Evolutionary conservation across 2,888 invertebrate species (phyloP).

Genomic region (Hypena proboscidalis): DNA sequence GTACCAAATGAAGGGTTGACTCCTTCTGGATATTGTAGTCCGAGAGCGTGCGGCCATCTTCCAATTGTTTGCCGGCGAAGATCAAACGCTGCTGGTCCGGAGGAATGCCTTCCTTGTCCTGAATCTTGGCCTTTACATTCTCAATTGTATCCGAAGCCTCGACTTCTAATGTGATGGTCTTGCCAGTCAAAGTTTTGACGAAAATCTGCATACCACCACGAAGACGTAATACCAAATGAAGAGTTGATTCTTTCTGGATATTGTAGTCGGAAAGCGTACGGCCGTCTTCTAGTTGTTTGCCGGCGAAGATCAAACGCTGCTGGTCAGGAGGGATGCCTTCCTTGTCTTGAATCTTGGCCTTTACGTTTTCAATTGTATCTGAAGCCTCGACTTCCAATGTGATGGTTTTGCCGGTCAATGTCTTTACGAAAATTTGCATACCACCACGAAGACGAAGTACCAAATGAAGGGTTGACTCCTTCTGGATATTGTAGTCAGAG

Average conservation of each 20-base stretch:
- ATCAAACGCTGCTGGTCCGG: slow-evolving; percentile 50
- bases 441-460: slow-evolving; percentile 48
- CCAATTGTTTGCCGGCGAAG: slow-evolving; percentile 49
- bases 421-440: slow-evolving; percentile 51
- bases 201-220: slow-evolving; percentile 54
- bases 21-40: slow-evolving; percentile 52
- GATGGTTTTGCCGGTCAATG: slow-evolving; percentile 47
- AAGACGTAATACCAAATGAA: slow-evolving; percentile 45
- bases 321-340: slow-evolving; percentile 53
- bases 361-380: slow-evolving; percentile 50
- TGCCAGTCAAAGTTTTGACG: slow-evolving; percentile 49
- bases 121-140: slow-evolving; percentile 50
- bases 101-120: slow-evolving; percentile 50
- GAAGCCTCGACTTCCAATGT: slow-evolving; percentile 46
- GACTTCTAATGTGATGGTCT: slow-evolving; percentile 46
- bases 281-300: slow-evolving; percentile 49
- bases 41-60: slow-evolving; percentile 45
- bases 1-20: slow-evolving; percentile 43
- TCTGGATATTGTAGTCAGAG: slow-evolving; percentile 50
- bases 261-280: slow-evolving; percentile 49
- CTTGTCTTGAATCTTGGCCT: slow-evolving; percentile 51
- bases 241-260: slow-evolving; percentile 50
- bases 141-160: slow-evolving; percentile 50
- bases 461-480: slow-evolving; percentile 45
- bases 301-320: slow-evolving; percentile 48